phyloP scores from a whole-genome alignment of 2,888 invertebrate genomes.

The Dermolepida albohirtum region DNA sequence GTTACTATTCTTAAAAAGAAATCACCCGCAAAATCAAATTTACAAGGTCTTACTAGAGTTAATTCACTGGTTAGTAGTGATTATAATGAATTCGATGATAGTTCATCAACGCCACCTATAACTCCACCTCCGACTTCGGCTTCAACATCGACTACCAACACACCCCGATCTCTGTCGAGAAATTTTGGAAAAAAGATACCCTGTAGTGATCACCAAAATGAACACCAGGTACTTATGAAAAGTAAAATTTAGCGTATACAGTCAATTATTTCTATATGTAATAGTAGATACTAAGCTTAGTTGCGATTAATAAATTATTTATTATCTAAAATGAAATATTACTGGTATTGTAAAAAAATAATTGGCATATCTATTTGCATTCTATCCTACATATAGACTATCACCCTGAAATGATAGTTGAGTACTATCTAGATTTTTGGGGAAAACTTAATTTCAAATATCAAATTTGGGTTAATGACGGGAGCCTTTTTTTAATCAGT shows the following conservation, averaged over 20 bases:
- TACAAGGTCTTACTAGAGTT: conserved; percentile 56
- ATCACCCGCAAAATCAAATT: conserved; percentile 60
- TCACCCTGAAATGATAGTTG: too few species aligned
- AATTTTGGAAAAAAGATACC: conserved; percentile 53
- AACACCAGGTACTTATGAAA: conserved; percentile 37
- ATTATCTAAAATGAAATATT: too few species aligned
- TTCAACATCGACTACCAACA: conserved; percentile 50
- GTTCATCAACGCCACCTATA: conserved; percentile 69
- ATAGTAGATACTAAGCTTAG: too few species aligned
- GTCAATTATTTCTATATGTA: background rate
- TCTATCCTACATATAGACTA: too few species aligned
- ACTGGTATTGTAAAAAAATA: too few species aligned
- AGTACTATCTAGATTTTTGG: too few species aligned
- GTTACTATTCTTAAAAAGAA: conserved; percentile 73
- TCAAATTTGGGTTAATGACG: too few species aligned
- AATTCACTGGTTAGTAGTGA: conserved; percentile 69
- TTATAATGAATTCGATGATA: conserved; percentile 72
- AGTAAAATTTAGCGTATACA: too few species aligned
- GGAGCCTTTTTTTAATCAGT: too few species aligned
- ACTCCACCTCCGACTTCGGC: conserved; percentile 64
- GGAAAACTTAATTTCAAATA: too few species aligned
- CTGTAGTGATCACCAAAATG: conserved; percentile 37
- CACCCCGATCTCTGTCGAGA: conserved; percentile 46
- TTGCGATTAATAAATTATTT: too few species aligned
- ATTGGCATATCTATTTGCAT: too few species aligned